Evolutionary conservation across 2,888 invertebrate genomes (phyloP), one percentile per base, ranked within the genome.

Genomic region (Chaitophorus viminalis): DNA sequence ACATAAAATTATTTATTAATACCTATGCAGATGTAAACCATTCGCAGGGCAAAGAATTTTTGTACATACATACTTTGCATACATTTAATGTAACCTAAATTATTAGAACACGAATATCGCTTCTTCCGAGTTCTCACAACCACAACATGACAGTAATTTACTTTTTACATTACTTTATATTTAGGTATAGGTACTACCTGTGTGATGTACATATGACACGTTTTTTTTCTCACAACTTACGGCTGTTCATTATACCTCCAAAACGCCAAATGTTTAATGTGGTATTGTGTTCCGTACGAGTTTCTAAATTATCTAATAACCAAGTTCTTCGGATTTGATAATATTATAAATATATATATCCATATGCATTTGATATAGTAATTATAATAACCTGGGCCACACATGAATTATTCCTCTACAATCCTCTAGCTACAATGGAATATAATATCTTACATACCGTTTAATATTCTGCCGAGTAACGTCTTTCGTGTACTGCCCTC

Each of bases 401-500:
- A 75, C 75, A 14, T n/a, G 11, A n/a, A 75, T 46, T 1, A 75
- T 46, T 46, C 39, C 46, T n/a, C n/a, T 2, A 46, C 14, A 36
- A n/a, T n/a, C n/a, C n/a, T n/a, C n/a, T n/a, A n/a, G 74, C 25
- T 9, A 39, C 25, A 74, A 36, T 21, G 17, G 17, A 9, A 70
- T 70, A 70, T 29, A 70, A 14, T 70, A 11, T 14, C 70, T 65
- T 65, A 65, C 70, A 33, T 18, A 46, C 46, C 39, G 75, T 75
- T n/a, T 25, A 74, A 36, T 17, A 70, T 46, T 39, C n/a, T 75
- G 75, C 75, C 46, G 75, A 75, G 75, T 75, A 75, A 75, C n/a
- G 70, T 31, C 31, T 70, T 70, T 68, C 29, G n/a, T 75, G 39
- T 74, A 25, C 36, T 9, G 17, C 6, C n/a, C 65, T 65, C 65